Base-by-base conservation (phyloP, 2,888 invertebrate species). In the Deilephila elpenor region DNA sequence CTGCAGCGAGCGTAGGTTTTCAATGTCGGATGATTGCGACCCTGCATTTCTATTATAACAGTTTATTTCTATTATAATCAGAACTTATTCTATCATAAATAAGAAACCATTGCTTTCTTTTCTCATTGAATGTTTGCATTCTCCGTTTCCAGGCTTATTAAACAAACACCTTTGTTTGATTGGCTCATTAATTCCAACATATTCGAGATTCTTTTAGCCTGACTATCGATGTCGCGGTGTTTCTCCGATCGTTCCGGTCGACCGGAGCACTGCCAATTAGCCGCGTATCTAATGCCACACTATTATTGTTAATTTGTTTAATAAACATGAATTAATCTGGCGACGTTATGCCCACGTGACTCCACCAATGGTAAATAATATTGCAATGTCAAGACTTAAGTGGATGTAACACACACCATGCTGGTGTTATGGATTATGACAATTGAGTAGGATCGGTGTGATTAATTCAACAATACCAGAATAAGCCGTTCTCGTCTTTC, bases 301-400 rank as follows among this genome's bases (percentile, higher is more conserved):
- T 78, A 73, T 70, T 87, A 89, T 86, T 80, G 88, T 90, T 91
- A 90, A 93, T 92, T 91, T 91, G 91, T 93, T 89, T 93, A 90
- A 93, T 92, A 92, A 93, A 93, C 89, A 91, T 89, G 90, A 93
- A 93, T 93, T 93, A 92, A 89, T 91, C 81, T 80, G 79, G 78
- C 80, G 81, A 81, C 83, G 82, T 79, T 79, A 77, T 73, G 64
- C 82, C 84, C 91, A 91, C 91, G 92, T 92, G 92, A 91, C 82
- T 79, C 32, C 56, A 59, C 70, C 78, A 82, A 85, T 85, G 83
- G 86, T 89, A 88, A 88, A 87, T 90, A 86, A 88, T 89, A 89
- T 87, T 79, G 84, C 86, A 86, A 89, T 91, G 90, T 89, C 91
- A 89, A 88, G 88, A 85, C 82, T 88, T 85, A 90, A 92, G 88